Evolutionary conservation across 2,113 vertebrate genomes (phyloP).

Genomic region (Tetrax tetrax): DNA sequence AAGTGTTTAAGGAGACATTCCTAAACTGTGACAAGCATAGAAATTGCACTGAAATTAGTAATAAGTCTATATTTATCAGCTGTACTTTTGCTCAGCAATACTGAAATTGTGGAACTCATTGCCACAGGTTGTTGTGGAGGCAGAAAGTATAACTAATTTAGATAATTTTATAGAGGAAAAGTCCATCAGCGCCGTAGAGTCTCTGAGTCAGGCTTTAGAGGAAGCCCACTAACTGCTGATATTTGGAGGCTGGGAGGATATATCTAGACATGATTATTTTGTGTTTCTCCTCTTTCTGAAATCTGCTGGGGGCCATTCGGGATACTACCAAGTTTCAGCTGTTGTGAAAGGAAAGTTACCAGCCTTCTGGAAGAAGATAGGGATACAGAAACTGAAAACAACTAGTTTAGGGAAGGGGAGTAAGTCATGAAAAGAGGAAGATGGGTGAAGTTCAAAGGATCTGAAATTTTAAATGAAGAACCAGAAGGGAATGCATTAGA

Average conservation of each 20-base stretch:
- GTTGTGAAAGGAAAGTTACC: not conserved
- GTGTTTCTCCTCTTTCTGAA: not conserved
- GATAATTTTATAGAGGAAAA: not conserved
- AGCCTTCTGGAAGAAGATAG: not conserved
- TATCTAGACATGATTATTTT: not conserved
- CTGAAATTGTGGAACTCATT: not conserved
- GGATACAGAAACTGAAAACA: not conserved
- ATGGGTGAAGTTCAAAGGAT: not conserved
- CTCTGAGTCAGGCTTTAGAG: not conserved
- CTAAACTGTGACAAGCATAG: not conserved
- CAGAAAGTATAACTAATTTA: not conserved
- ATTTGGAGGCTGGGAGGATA: not conserved
- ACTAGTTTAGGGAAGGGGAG: not conserved
- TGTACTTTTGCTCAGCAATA: not conserved
- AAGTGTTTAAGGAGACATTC: slow-evolving; percentile 11
- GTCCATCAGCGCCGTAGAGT: not conserved
- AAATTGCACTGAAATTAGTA: not conserved
- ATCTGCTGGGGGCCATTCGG: not conserved
- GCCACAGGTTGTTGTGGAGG: not conserved
- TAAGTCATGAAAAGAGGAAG: not conserved
- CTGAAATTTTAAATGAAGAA: not conserved
- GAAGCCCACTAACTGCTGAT: not conserved
- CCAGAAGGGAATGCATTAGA: not conserved
- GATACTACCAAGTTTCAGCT: not conserved
- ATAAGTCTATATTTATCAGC: not conserved